Conservation (phyloP, 2,888 invertebrate species). For the Drosophila rubida region DNA sequence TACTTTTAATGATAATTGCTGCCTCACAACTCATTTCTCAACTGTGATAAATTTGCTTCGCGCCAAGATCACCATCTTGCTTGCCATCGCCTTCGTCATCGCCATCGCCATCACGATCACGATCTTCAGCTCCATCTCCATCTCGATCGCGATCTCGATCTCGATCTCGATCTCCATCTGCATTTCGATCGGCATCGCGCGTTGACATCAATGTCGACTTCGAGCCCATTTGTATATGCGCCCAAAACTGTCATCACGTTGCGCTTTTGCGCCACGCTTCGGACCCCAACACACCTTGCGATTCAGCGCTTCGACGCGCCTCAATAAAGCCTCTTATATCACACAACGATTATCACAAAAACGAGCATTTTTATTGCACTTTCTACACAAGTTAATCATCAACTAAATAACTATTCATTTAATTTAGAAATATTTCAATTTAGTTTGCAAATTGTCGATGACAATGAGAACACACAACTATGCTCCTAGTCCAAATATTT, state of each 20-base stretch:
- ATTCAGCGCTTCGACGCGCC: background rate
- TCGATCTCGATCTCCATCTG: constrained; percentile 27
- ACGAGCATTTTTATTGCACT: no score
- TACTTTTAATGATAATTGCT: constrained; percentile 82
- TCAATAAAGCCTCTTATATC: background rate
- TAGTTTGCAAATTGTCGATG: no score
- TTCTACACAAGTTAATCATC: no score
- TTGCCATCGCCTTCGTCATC: constrained; percentile 12
- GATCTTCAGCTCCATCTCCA: constrained; percentile 28
- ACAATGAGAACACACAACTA: no score
- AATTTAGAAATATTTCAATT: no score
- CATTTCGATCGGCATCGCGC: constrained; percentile 23
- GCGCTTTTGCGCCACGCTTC: constrained; percentile 25
- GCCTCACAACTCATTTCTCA: constrained; percentile 81
- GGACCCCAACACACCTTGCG: constrained; percentile 6
- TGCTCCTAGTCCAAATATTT: no score
- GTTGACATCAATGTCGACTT: constrained; percentile 51
- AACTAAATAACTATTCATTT: no score
- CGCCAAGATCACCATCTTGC: constrained; percentile 20
- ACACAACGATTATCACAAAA: no score
- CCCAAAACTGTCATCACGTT: constrained; percentile 49
- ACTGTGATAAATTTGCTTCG: constrained; percentile 71
- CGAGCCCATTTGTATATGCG: constrained; percentile 31
- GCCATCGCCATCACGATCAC: constrained; percentile 1
- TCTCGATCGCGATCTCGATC: constrained; percentile 14